phyloP scores from a whole-genome alignment of 2,797 vertebrate genomes.

The Pteronotus mesoamericanus region DNA sequence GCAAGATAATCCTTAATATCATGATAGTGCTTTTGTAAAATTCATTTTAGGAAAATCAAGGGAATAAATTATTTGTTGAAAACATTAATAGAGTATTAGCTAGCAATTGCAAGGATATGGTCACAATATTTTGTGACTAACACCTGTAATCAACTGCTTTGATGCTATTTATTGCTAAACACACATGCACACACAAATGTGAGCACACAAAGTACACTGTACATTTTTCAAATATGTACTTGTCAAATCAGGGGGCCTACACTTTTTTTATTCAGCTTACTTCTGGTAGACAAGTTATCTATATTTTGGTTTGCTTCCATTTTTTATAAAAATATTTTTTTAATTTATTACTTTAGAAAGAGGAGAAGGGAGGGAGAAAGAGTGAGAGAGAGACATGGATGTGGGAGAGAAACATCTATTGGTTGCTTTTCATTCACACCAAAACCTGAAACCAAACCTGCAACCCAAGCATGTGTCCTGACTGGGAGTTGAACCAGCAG shows the following conservation, averaged over 20 bases:
- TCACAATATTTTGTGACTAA: not conserved
- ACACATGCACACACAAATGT: fast-evolving
- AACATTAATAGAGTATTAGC: not conserved
- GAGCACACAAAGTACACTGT: not conserved
- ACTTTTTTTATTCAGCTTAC: not conserved
- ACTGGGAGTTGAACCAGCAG: not conserved
- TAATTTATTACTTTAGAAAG: not conserved
- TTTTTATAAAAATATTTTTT: not conserved
- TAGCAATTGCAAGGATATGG: not conserved
- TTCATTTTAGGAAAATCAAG: conserved; percentile 29
- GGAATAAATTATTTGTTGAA: conserved; percentile 13
- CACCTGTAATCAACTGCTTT: not conserved
- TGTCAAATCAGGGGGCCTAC: not conserved
- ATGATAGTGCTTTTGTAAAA: not conserved
- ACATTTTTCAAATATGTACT: not conserved
- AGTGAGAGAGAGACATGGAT: not conserved
- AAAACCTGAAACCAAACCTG: not conserved
- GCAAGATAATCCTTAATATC: conserved; percentile 19
- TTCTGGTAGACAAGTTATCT: not conserved
- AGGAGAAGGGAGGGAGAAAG: not conserved
- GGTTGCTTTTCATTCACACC: not conserved
- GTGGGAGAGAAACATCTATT: not conserved
- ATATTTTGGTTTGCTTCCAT: not conserved
- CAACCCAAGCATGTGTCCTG: not conserved
- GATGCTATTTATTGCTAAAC: not conserved